These are phyloP conservation scores for Pachliopta kotzebuea DNA, from an alignment of 2,888 invertebrate genomes.

Conservation along the genomic window DNA sequence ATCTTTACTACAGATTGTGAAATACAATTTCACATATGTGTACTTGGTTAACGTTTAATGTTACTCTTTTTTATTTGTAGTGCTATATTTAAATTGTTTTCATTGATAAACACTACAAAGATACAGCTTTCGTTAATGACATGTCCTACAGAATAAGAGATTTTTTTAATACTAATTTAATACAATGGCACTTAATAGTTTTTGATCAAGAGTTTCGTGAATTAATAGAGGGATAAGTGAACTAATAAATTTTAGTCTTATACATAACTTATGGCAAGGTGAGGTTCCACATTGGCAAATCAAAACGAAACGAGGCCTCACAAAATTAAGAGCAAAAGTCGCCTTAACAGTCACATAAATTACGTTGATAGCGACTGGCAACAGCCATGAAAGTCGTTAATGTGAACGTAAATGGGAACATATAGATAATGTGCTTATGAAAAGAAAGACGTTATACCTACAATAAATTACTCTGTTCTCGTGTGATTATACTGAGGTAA, in stretches of 20 bases:
- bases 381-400: conserved; percentile 64
- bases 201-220: not conserved
- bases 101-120: too few species aligned
- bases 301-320: conserved; percentile 39
- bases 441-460: conserved; percentile 48
- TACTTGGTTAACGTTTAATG: too few species aligned
- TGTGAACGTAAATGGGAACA: conserved; percentile 36
- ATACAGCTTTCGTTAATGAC: too few species aligned
- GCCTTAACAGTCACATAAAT: conserved; percentile 70
- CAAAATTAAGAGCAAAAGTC: conserved; percentile 74
- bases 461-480: conserved; percentile 28
- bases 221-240: not conserved
- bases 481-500: not conserved
- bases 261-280: conserved; percentile 1
- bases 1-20: too few species aligned
- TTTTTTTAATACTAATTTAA: too few species aligned
- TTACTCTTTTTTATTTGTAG: too few species aligned
- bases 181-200: not conserved
- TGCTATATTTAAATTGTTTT: too few species aligned
- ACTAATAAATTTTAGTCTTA: not conserved
- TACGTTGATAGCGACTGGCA: conserved; percentile 67
- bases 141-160: too few species aligned
- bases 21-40: too few species aligned
- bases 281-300: conserved; percentile 11
- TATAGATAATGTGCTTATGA: conserved; percentile 53